Percentiles rank a stretch among this genome's conserved stretches.
These are phyloP conservation scores for Nemotelus nigrinus DNA, from an alignment of 2,888 invertebrate species.

Conservation along the genomic window DNA sequence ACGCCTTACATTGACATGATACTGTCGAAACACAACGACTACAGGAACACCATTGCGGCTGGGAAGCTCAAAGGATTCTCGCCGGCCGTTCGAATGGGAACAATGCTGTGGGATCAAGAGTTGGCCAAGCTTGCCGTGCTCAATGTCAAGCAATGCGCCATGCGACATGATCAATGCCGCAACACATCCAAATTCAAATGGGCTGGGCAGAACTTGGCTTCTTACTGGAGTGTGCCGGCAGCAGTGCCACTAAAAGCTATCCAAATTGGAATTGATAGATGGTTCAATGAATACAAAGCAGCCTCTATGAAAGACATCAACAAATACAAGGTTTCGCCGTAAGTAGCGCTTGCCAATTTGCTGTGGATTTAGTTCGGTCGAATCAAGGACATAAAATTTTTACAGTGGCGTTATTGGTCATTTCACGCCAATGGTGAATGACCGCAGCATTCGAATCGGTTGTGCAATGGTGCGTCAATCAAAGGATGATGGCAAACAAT, in stretches of 20 bases:
- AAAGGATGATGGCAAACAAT: background rate
- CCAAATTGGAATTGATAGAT: background rate
- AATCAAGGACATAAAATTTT: background rate
- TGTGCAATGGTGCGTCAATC: conserved; percentile 14
- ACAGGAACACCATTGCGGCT: conserved; percentile 55
- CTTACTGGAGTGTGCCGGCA: conserved; percentile 51
- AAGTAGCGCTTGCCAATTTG: background rate
- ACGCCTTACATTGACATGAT: background rate
- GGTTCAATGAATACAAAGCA: conserved; percentile 34
- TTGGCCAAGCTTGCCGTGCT: conserved; percentile 29
- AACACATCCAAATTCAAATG: conserved; percentile 27
- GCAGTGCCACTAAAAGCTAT: background rate
- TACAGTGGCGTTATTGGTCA: conserved; percentile 22
- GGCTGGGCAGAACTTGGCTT: conserved; percentile 45
- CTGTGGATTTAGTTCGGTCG: background rate
- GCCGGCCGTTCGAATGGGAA: conserved; percentile 56
- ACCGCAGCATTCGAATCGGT: conserved; percentile 19
- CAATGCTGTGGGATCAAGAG: conserved; percentile 50
- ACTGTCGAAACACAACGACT: conserved; percentile 53
- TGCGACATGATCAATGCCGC: conserved; percentile 41
- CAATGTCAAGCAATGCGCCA: conserved; percentile 38
- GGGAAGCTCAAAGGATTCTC: conserved; percentile 53
- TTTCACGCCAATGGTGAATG: conserved; percentile 35
- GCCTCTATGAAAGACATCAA: conserved; percentile 20
- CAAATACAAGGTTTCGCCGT: conserved; percentile 18